phyloP scores from a whole-genome alignment of 2,888 invertebrate genomes.

The Cryptus viduatorius region DNA sequence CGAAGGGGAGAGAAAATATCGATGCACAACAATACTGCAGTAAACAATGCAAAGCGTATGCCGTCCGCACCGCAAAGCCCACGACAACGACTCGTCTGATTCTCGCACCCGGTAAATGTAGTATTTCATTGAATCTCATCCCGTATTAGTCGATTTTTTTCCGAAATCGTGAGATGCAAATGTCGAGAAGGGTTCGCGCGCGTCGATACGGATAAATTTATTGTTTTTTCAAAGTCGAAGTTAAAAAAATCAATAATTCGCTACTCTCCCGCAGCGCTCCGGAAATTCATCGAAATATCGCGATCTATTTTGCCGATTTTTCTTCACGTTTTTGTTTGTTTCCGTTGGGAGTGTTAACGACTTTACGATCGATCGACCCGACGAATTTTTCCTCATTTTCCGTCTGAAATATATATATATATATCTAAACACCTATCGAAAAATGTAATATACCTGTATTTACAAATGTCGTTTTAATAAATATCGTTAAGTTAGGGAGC shows the following conservation, averaged over 20 bases:
- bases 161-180: neutral
- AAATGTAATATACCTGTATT: slow-evolving; percentile 52
- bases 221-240: neutral
- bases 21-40: slow-evolving; percentile 70
- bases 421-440: slow-evolving; percentile 36
- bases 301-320: slow-evolving; percentile 25
- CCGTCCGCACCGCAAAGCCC: slow-evolving; percentile 47
- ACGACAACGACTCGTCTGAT: slow-evolving; percentile 37
- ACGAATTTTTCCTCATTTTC: slow-evolving; percentile 13
- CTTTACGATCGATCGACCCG: slow-evolving; percentile 26
- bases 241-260: neutral
- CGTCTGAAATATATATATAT: slow-evolving; percentile 4
- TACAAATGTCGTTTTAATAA: slow-evolving; percentile 71
- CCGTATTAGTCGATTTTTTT: slow-evolving; percentile 3
- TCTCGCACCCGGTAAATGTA: slow-evolving; percentile 38
- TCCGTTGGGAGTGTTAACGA: slow-evolving; percentile 1
- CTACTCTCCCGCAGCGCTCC: neutral
- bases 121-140: slow-evolving; percentile 9
- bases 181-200: slow-evolving; percentile 20
- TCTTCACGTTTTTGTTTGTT: slow-evolving; percentile 22
- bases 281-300: slow-evolving; percentile 40
- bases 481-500: slow-evolving; percentile 60
- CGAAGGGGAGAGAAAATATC: slow-evolving; percentile 24
- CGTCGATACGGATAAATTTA: slow-evolving; percentile 22
- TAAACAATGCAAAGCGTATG: slow-evolving; percentile 68